Conservation (phyloP, 2,888 invertebrate genomes). For the Cryptocheilus praepositus region DNA sequence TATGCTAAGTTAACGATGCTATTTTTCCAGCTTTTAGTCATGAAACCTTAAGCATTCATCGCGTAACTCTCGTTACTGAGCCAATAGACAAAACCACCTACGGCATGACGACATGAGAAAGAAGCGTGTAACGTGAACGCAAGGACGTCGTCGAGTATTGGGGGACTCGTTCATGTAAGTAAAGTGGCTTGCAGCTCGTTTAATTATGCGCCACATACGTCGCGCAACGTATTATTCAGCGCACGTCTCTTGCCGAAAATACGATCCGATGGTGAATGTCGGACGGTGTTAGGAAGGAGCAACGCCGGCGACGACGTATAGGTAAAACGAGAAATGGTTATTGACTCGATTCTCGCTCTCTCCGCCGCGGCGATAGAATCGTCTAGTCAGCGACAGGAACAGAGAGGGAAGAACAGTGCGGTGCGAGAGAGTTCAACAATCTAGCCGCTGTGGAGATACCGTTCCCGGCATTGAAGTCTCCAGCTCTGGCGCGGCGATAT, state of each 20-base stretch:
- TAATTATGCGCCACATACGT: slow-evolving; percentile 7
- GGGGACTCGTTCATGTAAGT: not conserved
- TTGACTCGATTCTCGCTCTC: slow-evolving; percentile 39
- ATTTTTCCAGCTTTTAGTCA: too few relatives aligned
- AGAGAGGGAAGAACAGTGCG: slow-evolving; percentile 10
- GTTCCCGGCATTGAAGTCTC: slow-evolving; percentile 70
- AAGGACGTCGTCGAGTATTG: not conserved
- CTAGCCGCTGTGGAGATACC: slow-evolving; percentile 41
- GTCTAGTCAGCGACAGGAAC: slow-evolving; percentile 29
- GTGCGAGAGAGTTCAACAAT: slow-evolving; percentile 51
- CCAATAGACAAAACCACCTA: too few relatives aligned
- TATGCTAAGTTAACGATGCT: too few relatives aligned
- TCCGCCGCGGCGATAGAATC: slow-evolving; percentile 40
- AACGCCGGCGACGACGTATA: slow-evolving; percentile 2
- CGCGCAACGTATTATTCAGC: slow-evolving; percentile 6
- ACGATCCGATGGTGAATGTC: slow-evolving; percentile 36
- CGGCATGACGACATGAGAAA: too few relatives aligned
- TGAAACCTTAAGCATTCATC: too few relatives aligned
- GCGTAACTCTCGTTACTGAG: too few relatives aligned
- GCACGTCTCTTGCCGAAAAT: slow-evolving; percentile 24
- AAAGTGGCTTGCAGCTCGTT: slow-evolving; percentile 5
- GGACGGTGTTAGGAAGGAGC: not conserved
- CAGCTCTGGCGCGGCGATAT: slow-evolving; percentile 36
- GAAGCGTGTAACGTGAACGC: not conserved
- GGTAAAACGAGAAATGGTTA: slow-evolving; percentile 29